Evolutionary conservation across 2,888 invertebrate genomes (phyloP).

Genomic region (Lucinisca nassula): DNA sequence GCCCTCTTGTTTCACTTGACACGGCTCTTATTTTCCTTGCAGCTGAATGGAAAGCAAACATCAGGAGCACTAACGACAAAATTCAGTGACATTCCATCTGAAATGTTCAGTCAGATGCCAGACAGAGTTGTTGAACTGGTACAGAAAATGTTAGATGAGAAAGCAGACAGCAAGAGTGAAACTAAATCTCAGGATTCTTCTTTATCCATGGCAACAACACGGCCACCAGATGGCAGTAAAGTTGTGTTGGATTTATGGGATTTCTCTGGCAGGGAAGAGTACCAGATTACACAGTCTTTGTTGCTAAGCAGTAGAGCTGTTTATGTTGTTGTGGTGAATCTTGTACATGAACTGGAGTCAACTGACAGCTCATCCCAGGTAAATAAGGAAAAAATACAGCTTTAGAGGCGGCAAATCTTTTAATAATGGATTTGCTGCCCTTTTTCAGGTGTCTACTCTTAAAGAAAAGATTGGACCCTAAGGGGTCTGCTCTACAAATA

Average conservation of each 20-base stretch:
- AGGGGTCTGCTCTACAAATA: too few species aligned
- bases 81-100: constrained; percentile 73
- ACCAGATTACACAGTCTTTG: constrained; percentile 86
- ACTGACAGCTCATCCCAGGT: background rate
- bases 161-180: constrained; percentile 37
- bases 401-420: too few species aligned
- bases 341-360: constrained; percentile 77
- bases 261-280: constrained; percentile 86
- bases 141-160: constrained; percentile 81
- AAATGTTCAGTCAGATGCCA: constrained; percentile 81
- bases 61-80: constrained; percentile 54
- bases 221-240: constrained; percentile 62
- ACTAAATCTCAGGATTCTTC: constrained; percentile 46
- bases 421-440: too few species aligned
- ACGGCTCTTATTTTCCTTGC: too few species aligned
- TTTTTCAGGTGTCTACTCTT: too few species aligned
- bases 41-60: constrained; percentile 45
- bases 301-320: constrained; percentile 87
- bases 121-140: constrained; percentile 85
- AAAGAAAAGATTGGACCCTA: too few species aligned
- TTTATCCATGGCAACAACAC: constrained; percentile 48
- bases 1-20: too few species aligned
- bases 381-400: too few species aligned
- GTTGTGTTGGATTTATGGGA: constrained; percentile 87
- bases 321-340: constrained; percentile 88